Evolutionary conservation across 2,113 vertebrate genomes (phyloP), one percentile per base, ranked within the genome.

Genomic region (Lophochroa leadbeateri): DNA sequence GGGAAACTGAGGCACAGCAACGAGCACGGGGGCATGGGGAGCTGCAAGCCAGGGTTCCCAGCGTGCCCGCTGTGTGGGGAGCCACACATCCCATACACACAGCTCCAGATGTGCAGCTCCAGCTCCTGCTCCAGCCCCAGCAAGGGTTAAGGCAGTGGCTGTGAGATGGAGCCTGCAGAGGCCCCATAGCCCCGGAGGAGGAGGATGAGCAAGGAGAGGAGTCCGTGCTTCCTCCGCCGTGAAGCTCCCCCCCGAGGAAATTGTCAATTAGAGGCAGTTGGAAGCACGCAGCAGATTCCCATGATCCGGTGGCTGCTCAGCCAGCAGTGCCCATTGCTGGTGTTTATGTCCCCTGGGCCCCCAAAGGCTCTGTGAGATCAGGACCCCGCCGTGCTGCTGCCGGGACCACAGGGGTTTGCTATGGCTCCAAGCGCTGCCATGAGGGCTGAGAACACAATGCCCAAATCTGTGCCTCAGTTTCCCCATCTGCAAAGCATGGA

Each of bases 211-310:
- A 0, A 39, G 83, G 9, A 0, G 14, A 93, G 52, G 64, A 91
- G 76, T 6, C 49, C 72, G 50, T 58, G 86, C 70, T 94, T 92
- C 91, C 94, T 95, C 91, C 13, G 2, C 55, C 7, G 3, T 1
- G 9, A 90, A 76, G 79, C 74, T 96, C 80, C 5, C 78, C 79
- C 2, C 85, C 4, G 87, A 89, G 94, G 90, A 93, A 94, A 91
- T 35, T n/a, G 90, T 80, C 90, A 90, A 90, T 97, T 96, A 96
- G 68, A 2, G 3, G 17, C 82, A 61, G 82, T 78, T 96, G 37
- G 71, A 88, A 91, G 75, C 92, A 12, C 92, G 67, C 50, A 80
- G 79, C 79, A 70, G 58, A 90, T 96, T 95, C 96, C 96, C 94
- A 96, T 57, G 93, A 52, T 83, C 79, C 5, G 6, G 53, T 60